A percentile compares a stretch with the other conserved stretches of the same genome.
Conservation (phyloP, 2,113 vertebrate species). For the Phrynosoma blainvillii region DNA sequence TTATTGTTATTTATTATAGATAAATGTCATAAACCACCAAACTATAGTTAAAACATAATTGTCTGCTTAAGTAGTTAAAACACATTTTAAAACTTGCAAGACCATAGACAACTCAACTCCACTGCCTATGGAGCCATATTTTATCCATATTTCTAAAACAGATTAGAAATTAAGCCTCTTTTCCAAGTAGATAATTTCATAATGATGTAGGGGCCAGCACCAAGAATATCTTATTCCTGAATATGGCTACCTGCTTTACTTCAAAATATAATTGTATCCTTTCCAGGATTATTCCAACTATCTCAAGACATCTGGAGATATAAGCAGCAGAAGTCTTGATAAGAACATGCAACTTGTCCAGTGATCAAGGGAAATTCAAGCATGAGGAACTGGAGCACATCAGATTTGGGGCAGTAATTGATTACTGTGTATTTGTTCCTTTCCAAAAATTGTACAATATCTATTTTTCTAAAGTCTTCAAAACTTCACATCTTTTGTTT, state of each 20-base stretch:
- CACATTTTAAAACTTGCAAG: neutral
- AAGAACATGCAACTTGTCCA: constrained; percentile 1
- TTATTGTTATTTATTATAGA: neutral
- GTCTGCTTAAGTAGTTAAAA: too few relatives aligned
- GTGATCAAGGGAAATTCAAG: neutral
- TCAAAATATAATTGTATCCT: neutral
- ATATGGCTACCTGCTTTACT: neutral
- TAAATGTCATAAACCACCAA: neutral
- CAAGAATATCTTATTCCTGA: neutral
- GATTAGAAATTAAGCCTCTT: neutral
- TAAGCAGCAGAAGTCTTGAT: neutral
- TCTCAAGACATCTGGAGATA: neutral
- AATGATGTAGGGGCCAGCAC: neutral
- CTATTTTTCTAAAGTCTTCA: constrained; percentile 24
- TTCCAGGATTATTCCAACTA: neutral
- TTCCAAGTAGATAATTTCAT: neutral
- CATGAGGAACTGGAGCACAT: neutral
- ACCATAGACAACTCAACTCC: too few relatives aligned
- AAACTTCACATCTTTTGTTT: constrained; percentile 4
- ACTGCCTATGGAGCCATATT: neutral
- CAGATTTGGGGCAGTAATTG: neutral
- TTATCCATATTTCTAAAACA: neutral
- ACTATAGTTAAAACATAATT: neutral
- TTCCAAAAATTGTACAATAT: neutral
- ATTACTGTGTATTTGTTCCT: neutral